These are phyloP conservation scores for Galagoides demidoff DNA, from an alignment of 2,797 vertebrate species.

Conservation along the genomic window DNA sequence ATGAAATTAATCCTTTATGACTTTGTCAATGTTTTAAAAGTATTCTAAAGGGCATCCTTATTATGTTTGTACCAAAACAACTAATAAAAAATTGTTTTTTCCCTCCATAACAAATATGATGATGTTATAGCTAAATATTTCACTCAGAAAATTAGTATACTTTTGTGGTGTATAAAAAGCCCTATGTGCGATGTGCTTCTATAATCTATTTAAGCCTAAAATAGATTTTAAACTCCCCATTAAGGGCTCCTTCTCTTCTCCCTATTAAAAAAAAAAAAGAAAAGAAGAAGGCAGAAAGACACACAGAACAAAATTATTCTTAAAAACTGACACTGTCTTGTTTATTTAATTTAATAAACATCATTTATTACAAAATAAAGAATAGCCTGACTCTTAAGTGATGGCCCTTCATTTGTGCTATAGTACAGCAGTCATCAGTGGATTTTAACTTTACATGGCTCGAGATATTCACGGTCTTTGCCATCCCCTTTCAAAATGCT, in stretches of 20 bases:
- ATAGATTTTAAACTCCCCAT: background rate
- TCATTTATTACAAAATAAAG: constrained; percentile 51
- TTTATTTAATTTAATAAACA: constrained; percentile 72
- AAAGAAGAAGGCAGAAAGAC: background rate
- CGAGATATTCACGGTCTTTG: constrained; percentile 57
- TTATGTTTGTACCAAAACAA: background rate
- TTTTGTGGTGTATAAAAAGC: background rate
- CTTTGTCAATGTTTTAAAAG: background rate
- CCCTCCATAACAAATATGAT: background rate
- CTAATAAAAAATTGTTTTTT: constrained; percentile 18
- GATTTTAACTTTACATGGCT: constrained; percentile 59
- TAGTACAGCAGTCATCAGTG: constrained; percentile 43
- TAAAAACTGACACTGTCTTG: constrained; percentile 61
- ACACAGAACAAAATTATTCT: constrained; percentile 10
- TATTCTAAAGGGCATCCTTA: background rate
- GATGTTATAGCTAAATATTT: background rate
- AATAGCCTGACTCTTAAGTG: constrained; percentile 37
- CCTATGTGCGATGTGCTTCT: background rate
- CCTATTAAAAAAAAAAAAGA: background rate
- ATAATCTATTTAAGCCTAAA: background rate
- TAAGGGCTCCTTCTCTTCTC: background rate
- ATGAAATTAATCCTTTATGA: constrained; percentile 36
- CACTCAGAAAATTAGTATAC: background rate
- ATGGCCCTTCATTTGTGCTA: constrained; percentile 57
- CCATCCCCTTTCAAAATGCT: constrained; percentile 53